Evolutionary conservation across 2,797 vertebrate genomes (phyloP), one percentile per base, ranked within the genome.

Genomic region (Acanthurus lineatus): DNA sequence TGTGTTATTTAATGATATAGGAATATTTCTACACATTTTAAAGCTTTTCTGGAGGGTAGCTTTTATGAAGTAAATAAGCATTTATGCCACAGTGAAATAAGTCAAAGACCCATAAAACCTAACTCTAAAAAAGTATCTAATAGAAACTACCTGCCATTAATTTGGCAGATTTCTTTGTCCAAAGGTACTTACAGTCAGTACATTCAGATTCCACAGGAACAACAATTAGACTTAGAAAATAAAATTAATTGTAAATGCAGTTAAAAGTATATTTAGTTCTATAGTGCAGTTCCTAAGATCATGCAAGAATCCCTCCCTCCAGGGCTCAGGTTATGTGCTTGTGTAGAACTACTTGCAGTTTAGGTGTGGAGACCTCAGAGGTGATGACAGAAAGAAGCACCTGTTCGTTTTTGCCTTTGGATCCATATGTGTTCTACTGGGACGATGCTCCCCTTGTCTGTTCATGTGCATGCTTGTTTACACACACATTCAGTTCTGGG

Each of bases 391-490:
- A 8, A 40, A 10, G 40, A 32, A 32, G 40, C 10, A 10, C 7
- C 40, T 40, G 8, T 17, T 16, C 14, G 38, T 53, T n/a, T 19
- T 25, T 40, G 17, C 44, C 14, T 25, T 53, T 32, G 28, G 40
- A 56, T 76, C 40, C 40, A 44, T 56, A 22, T 59, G 68, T 63
- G 9, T 66, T 1, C 16, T 67, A 4, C 58, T 38, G 16, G 3
- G 32, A 42, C 9, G n/a, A 60, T 68, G 2, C 19, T 68, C n/a
- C 28, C 28, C 52, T 25, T 54, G 49, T 5, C 5, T 48, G 62
- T 52, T 28, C 20, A 16, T 56, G 47, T 8, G 63, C 57, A 47
- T 4, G 6, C 56, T 59, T 48, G 59, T 83, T 76, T 58, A 64
- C 0, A 25, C 0, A 25, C 1, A 63, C 72, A 80, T 68, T 61